Base-by-base conservation (phyloP, 2,797 vertebrate genomes). In the Paramormyrops hopkinsi region DNA sequence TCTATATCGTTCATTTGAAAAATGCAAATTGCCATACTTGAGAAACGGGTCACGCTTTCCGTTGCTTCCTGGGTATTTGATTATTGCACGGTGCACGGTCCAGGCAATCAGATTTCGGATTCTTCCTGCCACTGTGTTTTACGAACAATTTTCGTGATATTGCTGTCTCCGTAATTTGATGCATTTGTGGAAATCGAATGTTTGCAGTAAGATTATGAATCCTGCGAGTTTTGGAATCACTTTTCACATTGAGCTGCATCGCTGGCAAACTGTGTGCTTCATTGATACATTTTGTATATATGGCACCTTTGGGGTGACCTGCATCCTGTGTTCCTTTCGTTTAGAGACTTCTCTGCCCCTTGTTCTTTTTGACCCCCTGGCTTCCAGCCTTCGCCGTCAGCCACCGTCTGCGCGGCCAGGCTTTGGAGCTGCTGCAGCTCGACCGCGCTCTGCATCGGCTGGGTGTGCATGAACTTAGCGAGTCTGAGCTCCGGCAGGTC, bases 331-430 rank as follows among this genome's bases (percentile, higher is more conserved):
- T 88, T 41, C 48, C 19, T 44, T 88, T 7, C 44, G 87, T 90
- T 12, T 93, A 99, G 98, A 97, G 95, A 94, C 93, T 94, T 76
- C 93, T 99, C 89, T 97, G 97, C 93, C 94, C 89, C 0, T 93
- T 98, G 89, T 95, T 99, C 92, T 97, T 99, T 92, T 95, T 99
- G 87, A 98, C 97, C 0, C 94, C 97, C 0, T 92, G 93, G 88
- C 92, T 99, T 17, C 98, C 98, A 0, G 89, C 93, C 0, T 92
- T 95, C 84, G 17, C 98, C 88, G 92, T 99, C 89, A 91, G 96
- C 79, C 91, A 12, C 0, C 97, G 98, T 8, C 95, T 99, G 87
- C 95, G 90, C 65, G 94, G 92, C 88, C 97, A 98, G 14, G 92
- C 95, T 33, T 82, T 95, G 91, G 97, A 98, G 93, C 95, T 99